phyloP scores from a whole-genome alignment of 30 jellyfish, hydroid and myxozoan species.

The Rhopilema esculentum region DNA sequence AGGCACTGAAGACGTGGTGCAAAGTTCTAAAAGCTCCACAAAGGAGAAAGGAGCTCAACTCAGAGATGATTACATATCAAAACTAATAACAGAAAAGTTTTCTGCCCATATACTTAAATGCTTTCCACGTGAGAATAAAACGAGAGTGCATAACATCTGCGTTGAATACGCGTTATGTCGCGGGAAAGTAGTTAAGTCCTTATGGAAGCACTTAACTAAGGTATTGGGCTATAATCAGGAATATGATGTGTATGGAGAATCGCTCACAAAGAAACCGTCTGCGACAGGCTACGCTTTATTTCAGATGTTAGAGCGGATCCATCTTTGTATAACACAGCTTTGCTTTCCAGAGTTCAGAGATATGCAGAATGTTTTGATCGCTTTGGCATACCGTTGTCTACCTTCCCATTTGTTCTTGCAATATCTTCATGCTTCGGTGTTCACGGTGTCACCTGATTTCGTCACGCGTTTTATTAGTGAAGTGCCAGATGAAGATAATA shows the following conservation, averaged over 20 bases:
- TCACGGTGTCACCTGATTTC: constrained; percentile 59
- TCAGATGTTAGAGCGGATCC: constrained; percentile 82
- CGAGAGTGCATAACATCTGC: constrained; percentile 63
- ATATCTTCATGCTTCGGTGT: constrained; percentile 72
- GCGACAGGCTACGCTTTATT: constrained; percentile 70
- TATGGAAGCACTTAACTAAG: constrained; percentile 80
- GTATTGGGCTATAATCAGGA: constrained; percentile 66
- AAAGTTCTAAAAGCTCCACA: neutral
- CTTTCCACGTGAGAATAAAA: constrained; percentile 76
- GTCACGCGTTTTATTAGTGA: constrained; percentile 62
- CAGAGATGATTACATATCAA: constrained; percentile 31
- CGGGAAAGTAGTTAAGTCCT: constrained; percentile 63
- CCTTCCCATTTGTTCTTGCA: constrained; percentile 73
- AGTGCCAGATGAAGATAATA: constrained; percentile 60
- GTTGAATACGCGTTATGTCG: constrained; percentile 74
- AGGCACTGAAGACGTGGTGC: neutral
- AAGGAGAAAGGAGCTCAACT: constrained; percentile 4
- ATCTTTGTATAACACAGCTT: constrained; percentile 50
- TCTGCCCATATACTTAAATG: constrained; percentile 56
- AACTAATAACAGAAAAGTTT: constrained; percentile 32
- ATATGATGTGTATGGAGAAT: constrained; percentile 38
- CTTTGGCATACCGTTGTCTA: constrained; percentile 81
- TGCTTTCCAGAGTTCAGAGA: constrained; percentile 68
- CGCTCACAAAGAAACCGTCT: constrained; percentile 30
- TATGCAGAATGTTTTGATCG: constrained; percentile 52